phyloP scores from a whole-genome alignment of 1,140 invertebrate species.

The Achroia grisella region DNA sequence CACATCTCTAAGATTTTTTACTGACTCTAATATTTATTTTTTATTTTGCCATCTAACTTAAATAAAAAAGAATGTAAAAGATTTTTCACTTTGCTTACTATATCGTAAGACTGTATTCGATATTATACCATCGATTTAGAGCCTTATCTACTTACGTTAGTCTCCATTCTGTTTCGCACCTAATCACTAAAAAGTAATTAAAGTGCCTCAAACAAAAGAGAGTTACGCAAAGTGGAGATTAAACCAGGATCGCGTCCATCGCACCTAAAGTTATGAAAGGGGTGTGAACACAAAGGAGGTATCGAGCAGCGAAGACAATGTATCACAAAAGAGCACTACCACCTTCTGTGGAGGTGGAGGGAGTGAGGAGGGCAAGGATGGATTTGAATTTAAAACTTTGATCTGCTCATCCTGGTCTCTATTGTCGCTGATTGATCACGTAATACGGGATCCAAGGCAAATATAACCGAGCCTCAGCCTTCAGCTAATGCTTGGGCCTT shows the following conservation, averaged over 20 bases:
- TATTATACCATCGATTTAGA: no score
- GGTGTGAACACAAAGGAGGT: not conserved
- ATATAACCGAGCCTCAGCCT: not conserved
- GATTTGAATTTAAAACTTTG: not conserved
- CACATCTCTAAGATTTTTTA: no score
- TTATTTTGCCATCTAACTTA: no score
- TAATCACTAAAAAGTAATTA: not conserved
- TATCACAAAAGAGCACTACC: not conserved
- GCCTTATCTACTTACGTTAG: no score
- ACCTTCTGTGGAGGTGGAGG: no score
- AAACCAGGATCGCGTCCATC: not conserved
- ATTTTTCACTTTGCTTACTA: no score
- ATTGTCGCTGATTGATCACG: not conserved
- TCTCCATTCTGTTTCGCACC: no score
- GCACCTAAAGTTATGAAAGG: not conserved
- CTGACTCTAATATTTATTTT: no score
- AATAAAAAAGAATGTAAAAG: no score
- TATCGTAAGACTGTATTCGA: no score
- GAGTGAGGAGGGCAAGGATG: not conserved
- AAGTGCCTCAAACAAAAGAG: conserved; percentile 1
- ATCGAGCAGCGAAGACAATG: not conserved
- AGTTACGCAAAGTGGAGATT: not conserved
- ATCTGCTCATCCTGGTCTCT: not conserved
- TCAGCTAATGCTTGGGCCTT: no score
- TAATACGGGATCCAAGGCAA: not conserved